Evolutionary conservation across 2,888 invertebrate species (phyloP), one percentile per base, ranked within the genome.

Genomic region (Acleris sparsana): DNA sequence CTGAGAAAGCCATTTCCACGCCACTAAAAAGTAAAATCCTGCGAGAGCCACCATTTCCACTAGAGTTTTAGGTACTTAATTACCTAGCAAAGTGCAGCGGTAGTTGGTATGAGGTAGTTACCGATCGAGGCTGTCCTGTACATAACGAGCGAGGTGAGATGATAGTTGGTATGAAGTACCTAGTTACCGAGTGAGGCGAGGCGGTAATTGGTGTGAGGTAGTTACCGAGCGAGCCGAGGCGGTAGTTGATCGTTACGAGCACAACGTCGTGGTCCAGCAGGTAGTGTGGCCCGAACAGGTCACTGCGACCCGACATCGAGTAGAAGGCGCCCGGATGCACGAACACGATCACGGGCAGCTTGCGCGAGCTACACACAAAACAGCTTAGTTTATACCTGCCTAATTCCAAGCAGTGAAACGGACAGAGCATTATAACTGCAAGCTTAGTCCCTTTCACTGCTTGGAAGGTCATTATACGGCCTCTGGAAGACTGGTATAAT

Each of bases 311-410:
- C 0, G 95, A 94, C 25, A 88, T 85, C 0, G 89, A 87, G 78
- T 95, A 94, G 80, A 94, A 95, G n/a, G 93, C 95, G 0, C 96
- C 96, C 0, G 94, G 93, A 82, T 96, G 96, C 68, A 96, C 93
- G 80, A 92, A 95, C 1, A 96, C 93, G 6, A 96, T 85, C 1
- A 96, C 96, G 0, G 96, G 95, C 13, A 84, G 71, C 0, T 62
- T 77, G 2, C 72, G 58, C 1, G 71, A 86, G n/a, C 84, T 83
- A 69, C 17, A 33, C 33, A 1, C 18, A 46, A 58, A 16, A 13
- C n/a, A 61, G 39, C 3, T 22, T 6, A 29, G 22, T 44, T 44
- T 5, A n/a, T 5, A n/a, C n/a, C 16, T 17, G 17, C 1, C 39
- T 4, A 13, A 39, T 39, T 39, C 3, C 13, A 39, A 3, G 13